Conservation (phyloP, 2,797 vertebrate species). For the Hydrolagus colliei region DNA sequence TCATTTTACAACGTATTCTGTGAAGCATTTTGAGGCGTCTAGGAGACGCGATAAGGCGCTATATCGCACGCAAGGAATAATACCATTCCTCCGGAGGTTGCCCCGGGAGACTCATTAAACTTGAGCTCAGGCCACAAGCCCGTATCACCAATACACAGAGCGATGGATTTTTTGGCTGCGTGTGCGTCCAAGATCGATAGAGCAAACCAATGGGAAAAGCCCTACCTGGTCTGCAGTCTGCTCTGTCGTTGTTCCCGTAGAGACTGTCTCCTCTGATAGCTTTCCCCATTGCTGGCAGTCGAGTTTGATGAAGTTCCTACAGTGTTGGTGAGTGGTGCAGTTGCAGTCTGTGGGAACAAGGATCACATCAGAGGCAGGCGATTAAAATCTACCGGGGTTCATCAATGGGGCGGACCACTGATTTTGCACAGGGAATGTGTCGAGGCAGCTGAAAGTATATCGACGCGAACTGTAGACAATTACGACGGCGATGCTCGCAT, state of each 20-base stretch:
- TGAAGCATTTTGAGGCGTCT: too few relatives aligned
- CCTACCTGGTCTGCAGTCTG: conserved; percentile 19
- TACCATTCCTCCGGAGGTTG: too few relatives aligned
- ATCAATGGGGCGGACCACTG: neutral
- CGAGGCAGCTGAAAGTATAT: neutral
- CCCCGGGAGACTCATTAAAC: too few relatives aligned
- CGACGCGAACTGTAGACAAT: too few relatives aligned
- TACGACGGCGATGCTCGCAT: too few relatives aligned
- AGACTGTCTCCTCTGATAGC: neutral
- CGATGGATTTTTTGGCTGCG: neutral
- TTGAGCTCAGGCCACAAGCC: too few relatives aligned
- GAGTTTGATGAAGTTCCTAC: conserved; percentile 72
- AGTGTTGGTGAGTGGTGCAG: conserved; percentile 85
- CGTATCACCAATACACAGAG: too few relatives aligned
- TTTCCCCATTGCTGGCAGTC: conserved; percentile 45
- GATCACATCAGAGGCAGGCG: conserved; percentile 29
- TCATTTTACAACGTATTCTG: too few relatives aligned
- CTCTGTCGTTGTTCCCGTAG: conserved; percentile 19
- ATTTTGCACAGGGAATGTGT: neutral
- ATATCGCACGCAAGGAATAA: too few relatives aligned
- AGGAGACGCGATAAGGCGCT: too few relatives aligned
- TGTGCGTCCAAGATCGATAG: conserved; percentile 13
- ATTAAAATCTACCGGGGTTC: neutral
- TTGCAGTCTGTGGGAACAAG: conserved; percentile 69
- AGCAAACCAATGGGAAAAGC: conserved; percentile 32